Percentiles rank a stretch among this genome's conserved stretches.
Conservation (phyloP, 2,797 vertebrate genomes). For the Etheostoma nigrum region DNA sequence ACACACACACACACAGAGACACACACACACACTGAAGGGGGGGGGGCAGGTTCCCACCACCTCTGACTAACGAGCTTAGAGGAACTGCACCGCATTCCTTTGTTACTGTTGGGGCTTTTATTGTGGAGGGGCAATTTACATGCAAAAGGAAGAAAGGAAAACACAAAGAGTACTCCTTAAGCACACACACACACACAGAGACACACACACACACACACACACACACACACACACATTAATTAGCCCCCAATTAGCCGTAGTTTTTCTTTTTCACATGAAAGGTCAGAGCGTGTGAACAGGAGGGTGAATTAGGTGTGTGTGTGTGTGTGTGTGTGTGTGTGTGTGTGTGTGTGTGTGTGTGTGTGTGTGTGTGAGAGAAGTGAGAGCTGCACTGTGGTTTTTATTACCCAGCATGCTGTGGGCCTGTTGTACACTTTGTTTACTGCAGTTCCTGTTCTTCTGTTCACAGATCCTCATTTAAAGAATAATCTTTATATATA, state of each 20-base stretch:
- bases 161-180: neutral
- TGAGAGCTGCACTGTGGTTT: constrained; percentile 48
- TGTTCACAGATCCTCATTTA: neutral
- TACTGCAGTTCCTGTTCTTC: constrained; percentile 9
- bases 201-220: constrained; percentile 8
- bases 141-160: constrained; percentile 24
- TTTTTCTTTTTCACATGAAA: constrained; percentile 38
- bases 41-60: constrained; percentile 26
- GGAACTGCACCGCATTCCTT: neutral
- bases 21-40: too few relatives aligned
- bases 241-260: constrained; percentile 40
- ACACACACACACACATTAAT: constrained; percentile 11
- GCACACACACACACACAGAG: constrained; percentile 13
- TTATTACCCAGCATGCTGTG: constrained; percentile 52
- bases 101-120: constrained; percentile 38
- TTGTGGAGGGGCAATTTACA: constrained; percentile 44
- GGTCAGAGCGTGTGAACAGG: constrained; percentile 21
- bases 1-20: too few relatives aligned
- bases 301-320: constrained; percentile 10
- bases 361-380: constrained; percentile 39
- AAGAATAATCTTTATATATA: too few relatives aligned
- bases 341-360: constrained; percentile 13
- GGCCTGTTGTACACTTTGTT: constrained; percentile 21
- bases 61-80: constrained; percentile 32
- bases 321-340: constrained; percentile 25